phyloP scores from a whole-genome alignment of 2,113 vertebrate species.

The Eleginops maclovinus region DNA sequence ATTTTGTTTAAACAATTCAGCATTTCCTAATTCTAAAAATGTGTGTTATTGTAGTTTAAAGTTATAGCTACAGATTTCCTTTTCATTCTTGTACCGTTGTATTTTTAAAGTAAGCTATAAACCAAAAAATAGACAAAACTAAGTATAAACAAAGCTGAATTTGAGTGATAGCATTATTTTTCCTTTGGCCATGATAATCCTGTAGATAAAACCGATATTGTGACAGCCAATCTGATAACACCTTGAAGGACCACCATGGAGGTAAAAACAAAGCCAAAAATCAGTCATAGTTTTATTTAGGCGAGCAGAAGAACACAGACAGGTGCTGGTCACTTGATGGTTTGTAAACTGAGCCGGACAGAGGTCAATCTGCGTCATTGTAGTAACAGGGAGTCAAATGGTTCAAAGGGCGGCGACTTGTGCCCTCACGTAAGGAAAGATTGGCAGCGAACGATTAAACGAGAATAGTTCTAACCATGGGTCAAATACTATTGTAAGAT shows the following conservation, averaged over 20 bases:
- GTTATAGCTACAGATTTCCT: too few species aligned
- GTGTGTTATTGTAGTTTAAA: too few species aligned
- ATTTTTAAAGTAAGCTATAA: too few species aligned
- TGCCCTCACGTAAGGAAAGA: constrained; percentile 12
- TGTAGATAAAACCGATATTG: too few species aligned
- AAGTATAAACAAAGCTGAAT: too few species aligned
- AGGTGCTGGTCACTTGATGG: constrained; percentile 44
- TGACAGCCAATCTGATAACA: not conserved
- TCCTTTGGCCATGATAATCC: too few species aligned
- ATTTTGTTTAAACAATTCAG: too few species aligned
- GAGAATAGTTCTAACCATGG: constrained; percentile 10
- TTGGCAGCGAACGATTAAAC: constrained; percentile 5
- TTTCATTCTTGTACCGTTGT: too few species aligned
- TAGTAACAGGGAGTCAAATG: constrained; percentile 29
- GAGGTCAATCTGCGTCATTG: constrained; percentile 39
- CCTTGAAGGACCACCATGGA: constrained; percentile 15
- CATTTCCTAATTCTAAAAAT: too few species aligned
- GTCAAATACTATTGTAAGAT: constrained; percentile 20
- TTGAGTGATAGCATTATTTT: too few species aligned
- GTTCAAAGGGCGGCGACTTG: constrained; percentile 20
- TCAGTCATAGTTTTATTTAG: constrained; percentile 49
- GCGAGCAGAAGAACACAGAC: constrained; percentile 43
- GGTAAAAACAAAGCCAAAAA: constrained; percentile 41
- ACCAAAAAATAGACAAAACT: too few species aligned
- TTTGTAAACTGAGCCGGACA: constrained; percentile 54